These are phyloP conservation scores for Plumapathes pennacea DNA, from an alignment of 92 coral and sea anemone genomes.

Conservation along the genomic window DNA sequence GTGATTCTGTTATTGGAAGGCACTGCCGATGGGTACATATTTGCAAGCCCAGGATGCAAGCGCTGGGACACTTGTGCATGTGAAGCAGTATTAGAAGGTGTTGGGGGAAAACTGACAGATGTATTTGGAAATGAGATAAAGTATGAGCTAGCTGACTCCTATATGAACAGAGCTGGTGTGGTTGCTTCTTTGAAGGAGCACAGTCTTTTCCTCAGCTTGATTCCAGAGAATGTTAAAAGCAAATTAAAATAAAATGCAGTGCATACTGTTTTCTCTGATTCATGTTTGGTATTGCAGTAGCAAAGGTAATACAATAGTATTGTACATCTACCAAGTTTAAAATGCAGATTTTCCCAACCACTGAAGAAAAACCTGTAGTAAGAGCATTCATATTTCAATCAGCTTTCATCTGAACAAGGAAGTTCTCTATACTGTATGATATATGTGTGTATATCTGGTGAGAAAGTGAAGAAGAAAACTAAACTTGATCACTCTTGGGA, in stretches of 20 bases:
- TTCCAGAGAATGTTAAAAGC: conserved; percentile 80
- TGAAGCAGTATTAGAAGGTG: conserved; percentile 81
- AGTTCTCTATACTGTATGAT: too few species aligned
- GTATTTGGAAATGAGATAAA: conserved; percentile 70
- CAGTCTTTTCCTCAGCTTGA: conserved; percentile 52
- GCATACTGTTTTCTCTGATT: neutral
- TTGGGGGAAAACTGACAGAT: conserved; percentile 88
- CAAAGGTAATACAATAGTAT: too few species aligned
- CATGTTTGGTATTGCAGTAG: neutral
- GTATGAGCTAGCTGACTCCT: conserved; percentile 63
- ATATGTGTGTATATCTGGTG: too few species aligned
- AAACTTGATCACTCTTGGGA: too few species aligned
- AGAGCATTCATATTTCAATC: too few species aligned
- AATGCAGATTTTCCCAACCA: too few species aligned
- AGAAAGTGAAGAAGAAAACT: too few species aligned
- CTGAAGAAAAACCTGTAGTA: too few species aligned
- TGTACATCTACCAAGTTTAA: too few species aligned
- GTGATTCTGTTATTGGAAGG: conserved; percentile 81
- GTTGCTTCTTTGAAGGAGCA: conserved; percentile 82
- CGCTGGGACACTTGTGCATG: conserved; percentile 99
- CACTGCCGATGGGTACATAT: conserved; percentile 88
- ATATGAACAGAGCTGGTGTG: conserved; percentile 76
- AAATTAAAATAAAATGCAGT: neutral
- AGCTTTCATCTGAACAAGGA: too few species aligned
- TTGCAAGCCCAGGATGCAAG: conserved; percentile 89